Evolutionary conservation across 2,797 vertebrate genomes (phyloP).

Genomic region (Pantherophis alleghaniensis): DNA sequence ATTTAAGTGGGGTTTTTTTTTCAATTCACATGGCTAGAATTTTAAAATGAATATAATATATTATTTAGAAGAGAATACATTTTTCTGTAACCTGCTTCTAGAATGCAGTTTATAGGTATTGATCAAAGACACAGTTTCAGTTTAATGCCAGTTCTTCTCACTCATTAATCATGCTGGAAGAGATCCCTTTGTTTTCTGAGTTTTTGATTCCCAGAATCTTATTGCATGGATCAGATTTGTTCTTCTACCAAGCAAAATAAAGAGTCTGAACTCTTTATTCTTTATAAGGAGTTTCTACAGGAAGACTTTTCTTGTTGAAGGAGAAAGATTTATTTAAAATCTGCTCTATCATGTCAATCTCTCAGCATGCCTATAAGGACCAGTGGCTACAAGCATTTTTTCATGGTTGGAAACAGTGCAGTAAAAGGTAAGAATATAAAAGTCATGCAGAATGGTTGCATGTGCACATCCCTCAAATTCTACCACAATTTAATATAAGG

Average conservation of each 20-base stretch:
- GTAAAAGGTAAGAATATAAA: neutral
- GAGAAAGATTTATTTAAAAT: neutral
- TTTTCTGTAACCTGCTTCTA: neutral
- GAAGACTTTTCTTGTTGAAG: neutral
- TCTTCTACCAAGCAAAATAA: neutral
- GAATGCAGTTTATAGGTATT: neutral
- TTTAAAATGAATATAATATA: neutral
- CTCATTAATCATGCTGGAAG: neutral
- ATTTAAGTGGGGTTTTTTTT: neutral
- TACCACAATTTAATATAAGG: neutral
- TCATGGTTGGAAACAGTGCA: neutral
- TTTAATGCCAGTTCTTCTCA: neutral
- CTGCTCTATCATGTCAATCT: neutral
- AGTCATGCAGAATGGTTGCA: neutral
- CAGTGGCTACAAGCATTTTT: neutral
- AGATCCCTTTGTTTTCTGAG: neutral
- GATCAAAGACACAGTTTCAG: neutral
- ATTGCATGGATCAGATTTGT: neutral
- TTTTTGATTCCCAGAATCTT: neutral
- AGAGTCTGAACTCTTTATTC: neutral
- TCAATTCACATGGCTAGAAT: neutral
- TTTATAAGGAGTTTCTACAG: neutral
- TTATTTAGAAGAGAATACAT: neutral
- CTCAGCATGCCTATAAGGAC: neutral
- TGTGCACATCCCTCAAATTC: neutral